A percentile compares a stretch with the other conserved stretches of the same genome.
phyloP scores from a whole-genome alignment of 2,797 vertebrate species.

The Linurgus olivaceus region DNA sequence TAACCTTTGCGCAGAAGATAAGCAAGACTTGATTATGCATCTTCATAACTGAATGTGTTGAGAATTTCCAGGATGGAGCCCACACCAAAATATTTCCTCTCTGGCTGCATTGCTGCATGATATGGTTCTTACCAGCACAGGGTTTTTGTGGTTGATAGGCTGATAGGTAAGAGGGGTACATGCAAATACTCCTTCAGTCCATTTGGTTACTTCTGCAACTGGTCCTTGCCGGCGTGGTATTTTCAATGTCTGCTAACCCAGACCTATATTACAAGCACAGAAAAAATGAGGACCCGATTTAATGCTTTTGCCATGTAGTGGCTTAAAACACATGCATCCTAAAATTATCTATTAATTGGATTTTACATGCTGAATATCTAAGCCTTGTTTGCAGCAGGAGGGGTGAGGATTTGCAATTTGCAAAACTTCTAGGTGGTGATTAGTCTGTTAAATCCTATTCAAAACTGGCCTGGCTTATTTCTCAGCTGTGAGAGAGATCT shows the following conservation, averaged over 20 bases:
- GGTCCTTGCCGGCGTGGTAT: not conserved
- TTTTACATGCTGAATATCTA: not conserved
- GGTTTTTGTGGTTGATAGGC: not conserved
- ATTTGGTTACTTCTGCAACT: not conserved
- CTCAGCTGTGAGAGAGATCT: slow-evolving; percentile 8
- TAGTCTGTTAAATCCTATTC: slow-evolving; percentile 14
- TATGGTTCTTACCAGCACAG: not conserved
- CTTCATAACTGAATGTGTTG: not conserved
- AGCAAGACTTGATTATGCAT: not conserved
- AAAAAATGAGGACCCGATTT: not conserved
- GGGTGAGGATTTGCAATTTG: not conserved
- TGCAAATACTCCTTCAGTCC: not conserved
- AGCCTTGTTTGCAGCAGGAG: not conserved
- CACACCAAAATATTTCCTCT: not conserved
- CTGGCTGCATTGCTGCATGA: not conserved
- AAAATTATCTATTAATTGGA: slow-evolving; percentile 4
- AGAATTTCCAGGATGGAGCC: not conserved
- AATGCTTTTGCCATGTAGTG: not conserved
- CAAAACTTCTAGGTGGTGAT: not conserved
- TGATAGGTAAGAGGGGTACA: not conserved
- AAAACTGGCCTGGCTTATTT: slow-evolving; percentile 27
- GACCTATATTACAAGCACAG: not conserved
- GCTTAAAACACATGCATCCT: not conserved
- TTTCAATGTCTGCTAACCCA: not conserved
- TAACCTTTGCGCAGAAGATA: not conserved